These are phyloP conservation scores for Phaedon cochleariae DNA, from an alignment of 2,888 invertebrate genomes.

Conservation along the genomic window DNA sequence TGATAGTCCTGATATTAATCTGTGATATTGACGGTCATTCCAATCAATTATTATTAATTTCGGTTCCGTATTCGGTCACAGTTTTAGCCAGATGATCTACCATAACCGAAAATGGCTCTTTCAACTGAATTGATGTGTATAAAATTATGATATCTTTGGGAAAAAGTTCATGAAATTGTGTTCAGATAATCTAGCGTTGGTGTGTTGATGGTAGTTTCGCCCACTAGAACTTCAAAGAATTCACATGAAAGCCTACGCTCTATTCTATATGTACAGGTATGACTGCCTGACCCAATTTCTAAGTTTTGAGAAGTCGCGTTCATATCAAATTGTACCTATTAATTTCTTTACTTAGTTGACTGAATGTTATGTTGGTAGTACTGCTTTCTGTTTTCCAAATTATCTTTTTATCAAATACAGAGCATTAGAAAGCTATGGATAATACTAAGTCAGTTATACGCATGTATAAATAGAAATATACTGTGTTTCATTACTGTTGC, in stretches of 20 bases:
- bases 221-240: slow-evolving; percentile 32
- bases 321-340: no score
- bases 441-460: no score
- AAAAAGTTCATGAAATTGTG: slow-evolving; percentile 33
- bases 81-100: not conserved
- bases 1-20: no score
- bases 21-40: no score
- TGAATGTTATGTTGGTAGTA: no score
- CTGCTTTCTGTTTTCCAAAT: no score
- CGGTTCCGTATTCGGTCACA: not conserved
- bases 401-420: no score
- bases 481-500: no score
- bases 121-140: slow-evolving; percentile 19
- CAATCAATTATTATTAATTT: no score
- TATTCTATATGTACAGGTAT: not conserved
- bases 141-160: slow-evolving; percentile 28
- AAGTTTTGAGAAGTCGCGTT: not conserved
- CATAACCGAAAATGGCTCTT: not conserved
- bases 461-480: no score
- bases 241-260: slow-evolving; percentile 12
- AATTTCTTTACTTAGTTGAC: no score
- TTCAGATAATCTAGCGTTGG: slow-evolving; percentile 4
- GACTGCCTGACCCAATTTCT: slow-evolving; percentile 13
- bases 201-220: slow-evolving; percentile 34
- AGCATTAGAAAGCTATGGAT: no score